Conservation (phyloP, 1,140 invertebrate species). For the Ericerus pela region DNA sequence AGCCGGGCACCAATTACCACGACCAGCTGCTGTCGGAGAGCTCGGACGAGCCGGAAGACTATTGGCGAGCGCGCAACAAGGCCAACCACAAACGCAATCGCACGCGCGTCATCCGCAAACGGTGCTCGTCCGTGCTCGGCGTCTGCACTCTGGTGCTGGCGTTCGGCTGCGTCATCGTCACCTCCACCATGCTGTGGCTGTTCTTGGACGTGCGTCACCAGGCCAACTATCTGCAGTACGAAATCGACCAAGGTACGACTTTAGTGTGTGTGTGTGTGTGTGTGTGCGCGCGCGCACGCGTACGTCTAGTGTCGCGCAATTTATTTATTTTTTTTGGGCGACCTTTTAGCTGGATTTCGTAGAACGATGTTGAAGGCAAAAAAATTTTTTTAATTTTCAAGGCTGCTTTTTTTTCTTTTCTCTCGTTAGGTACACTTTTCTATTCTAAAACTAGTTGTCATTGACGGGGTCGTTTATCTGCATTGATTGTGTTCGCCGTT, state of each 20-base stretch:
- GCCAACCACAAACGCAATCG: slow-evolving; percentile 20
- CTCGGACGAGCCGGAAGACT: slow-evolving; percentile 35
- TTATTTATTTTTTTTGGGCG: too few relatives aligned
- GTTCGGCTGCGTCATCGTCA: slow-evolving; percentile 45
- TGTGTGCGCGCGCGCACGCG: too few relatives aligned
- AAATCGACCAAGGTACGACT: slow-evolving; percentile 53
- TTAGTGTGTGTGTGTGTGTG: too few relatives aligned
- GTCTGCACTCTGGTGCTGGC: slow-evolving; percentile 43
- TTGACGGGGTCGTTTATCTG: too few relatives aligned
- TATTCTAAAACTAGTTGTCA: too few relatives aligned
- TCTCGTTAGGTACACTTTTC: too few relatives aligned
- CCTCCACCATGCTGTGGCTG: slow-evolving; percentile 48
- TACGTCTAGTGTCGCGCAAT: too few relatives aligned
- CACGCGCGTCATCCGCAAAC: slow-evolving; percentile 24
- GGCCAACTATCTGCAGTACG: slow-evolving; percentile 42
- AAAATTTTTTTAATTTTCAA: too few relatives aligned
- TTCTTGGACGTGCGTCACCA: slow-evolving; percentile 51
- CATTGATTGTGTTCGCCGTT: too few relatives aligned
- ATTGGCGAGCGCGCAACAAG: slow-evolving; percentile 24
- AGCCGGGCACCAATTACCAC: slow-evolving; percentile 34
- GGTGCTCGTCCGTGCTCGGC: slow-evolving; percentile 36
- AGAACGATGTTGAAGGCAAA: too few relatives aligned
- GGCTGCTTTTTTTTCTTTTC: too few relatives aligned
- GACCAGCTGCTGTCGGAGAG: slow-evolving; percentile 33
- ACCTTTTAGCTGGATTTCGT: too few relatives aligned